Conservation (phyloP, 2,113 vertebrate genomes). For the Anoura caudifer region DNA sequence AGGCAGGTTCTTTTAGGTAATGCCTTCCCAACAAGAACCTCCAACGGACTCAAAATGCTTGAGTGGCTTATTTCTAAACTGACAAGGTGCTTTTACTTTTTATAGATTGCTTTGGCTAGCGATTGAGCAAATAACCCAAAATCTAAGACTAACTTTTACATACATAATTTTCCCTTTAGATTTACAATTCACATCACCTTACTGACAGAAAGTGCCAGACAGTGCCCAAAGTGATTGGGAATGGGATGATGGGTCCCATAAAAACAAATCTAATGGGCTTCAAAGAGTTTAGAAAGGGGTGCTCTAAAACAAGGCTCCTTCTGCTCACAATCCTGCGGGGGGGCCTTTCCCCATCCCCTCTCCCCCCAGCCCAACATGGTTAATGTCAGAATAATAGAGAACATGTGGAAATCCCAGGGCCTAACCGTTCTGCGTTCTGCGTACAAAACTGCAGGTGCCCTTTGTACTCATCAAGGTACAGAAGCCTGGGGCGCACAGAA, state of each 20-base stretch:
- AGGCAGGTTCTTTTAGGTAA: not conserved
- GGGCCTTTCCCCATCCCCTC: no score
- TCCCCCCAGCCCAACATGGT: not conserved
- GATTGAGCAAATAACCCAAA: not conserved
- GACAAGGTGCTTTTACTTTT: not conserved
- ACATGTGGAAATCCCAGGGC: not conserved
- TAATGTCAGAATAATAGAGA: not conserved
- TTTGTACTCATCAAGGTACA: fast-evolving
- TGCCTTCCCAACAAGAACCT: not conserved
- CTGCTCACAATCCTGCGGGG: not conserved
- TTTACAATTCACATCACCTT: not conserved
- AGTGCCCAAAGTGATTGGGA: not conserved
- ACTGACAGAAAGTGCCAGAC: not conserved
- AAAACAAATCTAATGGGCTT: not conserved
- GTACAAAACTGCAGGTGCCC: fast-evolving
- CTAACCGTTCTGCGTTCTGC: fast-evolving
- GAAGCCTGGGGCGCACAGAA: not conserved
- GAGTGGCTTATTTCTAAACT: not conserved
- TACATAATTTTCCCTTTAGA: not conserved
- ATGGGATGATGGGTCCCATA: not conserved
- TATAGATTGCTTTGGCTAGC: not conserved
- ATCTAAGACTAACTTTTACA: not conserved
- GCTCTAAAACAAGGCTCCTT: not conserved
- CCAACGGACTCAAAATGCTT: not conserved
- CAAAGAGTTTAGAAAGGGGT: not conserved